Evolutionary conservation across 2,797 vertebrate species (phyloP), one percentile per base, ranked within the genome.

Genomic region (Chloroceryle amazona): DNA sequence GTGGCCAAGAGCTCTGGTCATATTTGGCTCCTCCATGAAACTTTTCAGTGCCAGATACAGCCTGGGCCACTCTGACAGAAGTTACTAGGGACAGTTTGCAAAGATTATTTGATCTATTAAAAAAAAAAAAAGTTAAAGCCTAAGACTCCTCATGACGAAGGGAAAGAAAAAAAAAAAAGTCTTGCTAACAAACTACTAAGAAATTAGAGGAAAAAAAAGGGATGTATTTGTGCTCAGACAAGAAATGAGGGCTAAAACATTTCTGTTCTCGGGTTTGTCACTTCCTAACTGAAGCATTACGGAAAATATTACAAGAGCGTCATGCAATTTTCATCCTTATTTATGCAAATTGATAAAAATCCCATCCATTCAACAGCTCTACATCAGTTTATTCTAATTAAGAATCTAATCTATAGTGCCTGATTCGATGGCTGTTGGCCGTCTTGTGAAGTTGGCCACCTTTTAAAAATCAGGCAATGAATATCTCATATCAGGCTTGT

Each of bases 301-400:
- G 5, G 6, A 87, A 92, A 89, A 88, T 72, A 83, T 31, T 80
- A 57, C 41, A 66, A 44, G 29, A 57, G 6, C 11, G 1, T 72
- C 10, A 61, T 33, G 28, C 5, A 90, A 62, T 85, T 91, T 88
- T 89, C 39, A 66, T 28, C 28, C 60, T 84, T 67, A 83, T 79
- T 68, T 75, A 72, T 75, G 42, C 18, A 90, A 86, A 91, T 6
- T 78, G 54, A 68, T 37, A 92, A 82, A 94, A 93, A 46, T 58
- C 26, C 21, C 58, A 85, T 58, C 37, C 71, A 81, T 26, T 54
- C 81, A 94, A 68, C 16, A 74, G 33, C 26, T 52, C 47, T 63
- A 57, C 52, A 42, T 39, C 35, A 63, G 9, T 78, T 92, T 67
- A 61, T 73, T 55, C 44, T 71, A 78, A 67, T 80, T 83, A 71